Percentiles rank a stretch among this genome's conserved stretches.
These are phyloP conservation scores for Tor tambroides DNA, from an alignment of 2,113 vertebrate genomes.

Conservation along the genomic window DNA sequence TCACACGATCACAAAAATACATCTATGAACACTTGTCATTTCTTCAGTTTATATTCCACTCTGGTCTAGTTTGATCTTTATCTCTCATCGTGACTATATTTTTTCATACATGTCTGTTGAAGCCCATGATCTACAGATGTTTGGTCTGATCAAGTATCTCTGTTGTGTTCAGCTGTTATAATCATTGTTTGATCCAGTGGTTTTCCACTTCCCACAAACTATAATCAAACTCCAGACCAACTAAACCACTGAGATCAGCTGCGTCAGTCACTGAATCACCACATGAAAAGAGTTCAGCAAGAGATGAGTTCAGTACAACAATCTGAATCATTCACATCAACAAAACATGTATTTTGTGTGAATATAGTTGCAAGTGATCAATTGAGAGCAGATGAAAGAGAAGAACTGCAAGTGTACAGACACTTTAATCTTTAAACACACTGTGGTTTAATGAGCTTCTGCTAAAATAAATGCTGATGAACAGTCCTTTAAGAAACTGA, in stretches of 20 bases:
- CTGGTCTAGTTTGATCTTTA: not conserved
- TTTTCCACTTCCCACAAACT: no score
- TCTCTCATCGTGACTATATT: not conserved
- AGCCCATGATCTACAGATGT: not conserved
- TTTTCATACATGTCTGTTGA: not conserved
- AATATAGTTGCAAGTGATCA: no score
- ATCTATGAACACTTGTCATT: no score
- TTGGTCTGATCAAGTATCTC: no score
- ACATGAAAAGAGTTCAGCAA: not conserved
- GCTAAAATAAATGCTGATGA: no score
- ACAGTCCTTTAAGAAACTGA: no score
- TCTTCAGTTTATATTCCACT: not conserved
- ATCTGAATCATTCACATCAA: not conserved
- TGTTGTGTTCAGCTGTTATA: not conserved
- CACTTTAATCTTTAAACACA: no score
- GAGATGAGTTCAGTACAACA: not conserved
- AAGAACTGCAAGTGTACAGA: no score
- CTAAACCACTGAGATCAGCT: not conserved
- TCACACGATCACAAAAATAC: not conserved
- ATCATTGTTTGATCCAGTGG: not conserved
- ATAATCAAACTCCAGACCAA: no score
- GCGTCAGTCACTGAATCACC: not conserved
- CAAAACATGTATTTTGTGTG: no score
- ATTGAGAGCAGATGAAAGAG: no score
- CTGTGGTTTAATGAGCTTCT: no score